These are phyloP conservation scores for Probosciger aterrimus DNA, from an alignment of 2,113 vertebrate species.

Conservation along the genomic window DNA sequence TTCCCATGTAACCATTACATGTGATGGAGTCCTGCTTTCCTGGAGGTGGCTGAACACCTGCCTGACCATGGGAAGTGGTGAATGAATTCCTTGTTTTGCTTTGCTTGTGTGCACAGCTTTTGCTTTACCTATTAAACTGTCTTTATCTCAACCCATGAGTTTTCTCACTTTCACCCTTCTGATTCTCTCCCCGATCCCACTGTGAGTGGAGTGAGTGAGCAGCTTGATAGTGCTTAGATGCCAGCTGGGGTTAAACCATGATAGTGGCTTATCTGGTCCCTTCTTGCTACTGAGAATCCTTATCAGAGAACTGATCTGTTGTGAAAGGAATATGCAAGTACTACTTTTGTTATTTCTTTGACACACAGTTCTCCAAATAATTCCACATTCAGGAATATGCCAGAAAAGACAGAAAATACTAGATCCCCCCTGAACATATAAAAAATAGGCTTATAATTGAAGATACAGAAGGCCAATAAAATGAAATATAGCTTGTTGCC, in stretches of 20 bases:
- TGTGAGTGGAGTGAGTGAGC: background rate
- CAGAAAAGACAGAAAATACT: background rate
- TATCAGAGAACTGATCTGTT: background rate
- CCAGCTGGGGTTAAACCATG: background rate
- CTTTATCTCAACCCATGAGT: background rate
- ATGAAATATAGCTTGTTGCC: background rate
- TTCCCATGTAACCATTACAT: background rate
- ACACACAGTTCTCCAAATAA: background rate
- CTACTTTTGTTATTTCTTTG: background rate
- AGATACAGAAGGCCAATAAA: background rate
- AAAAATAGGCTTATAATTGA: background rate
- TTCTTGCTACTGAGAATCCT: background rate
- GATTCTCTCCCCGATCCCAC: background rate
- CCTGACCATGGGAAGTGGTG: background rate
- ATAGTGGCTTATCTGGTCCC: background rate
- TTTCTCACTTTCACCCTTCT: background rate
- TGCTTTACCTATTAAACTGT: background rate
- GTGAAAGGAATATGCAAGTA: background rate
- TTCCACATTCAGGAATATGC: background rate
- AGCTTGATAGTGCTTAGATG: background rate
- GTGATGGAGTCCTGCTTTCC: background rate
- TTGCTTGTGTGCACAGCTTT: background rate
- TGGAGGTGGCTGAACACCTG: background rate
- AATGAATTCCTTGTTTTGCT: background rate
- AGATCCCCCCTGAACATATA: accelerated